phyloP scores from a whole-genome alignment of 2,113 vertebrate species.

The Anolis carolinensis region DNA sequence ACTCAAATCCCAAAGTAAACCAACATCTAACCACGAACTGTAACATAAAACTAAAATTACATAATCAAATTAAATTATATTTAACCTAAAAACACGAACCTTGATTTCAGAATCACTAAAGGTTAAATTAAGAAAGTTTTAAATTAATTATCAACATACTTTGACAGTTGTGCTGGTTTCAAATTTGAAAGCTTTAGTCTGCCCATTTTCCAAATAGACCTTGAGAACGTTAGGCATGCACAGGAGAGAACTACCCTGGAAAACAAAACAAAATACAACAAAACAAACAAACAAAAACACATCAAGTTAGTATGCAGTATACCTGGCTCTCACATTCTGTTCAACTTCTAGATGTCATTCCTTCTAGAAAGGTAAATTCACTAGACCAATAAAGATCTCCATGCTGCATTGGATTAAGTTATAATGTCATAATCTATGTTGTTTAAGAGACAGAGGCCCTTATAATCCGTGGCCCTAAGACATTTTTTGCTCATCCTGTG shows the following conservation, averaged over 20 bases:
- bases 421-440: no score
- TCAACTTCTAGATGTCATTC: neutral
- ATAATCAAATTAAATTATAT: no score
- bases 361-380: neutral
- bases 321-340: neutral
- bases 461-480: no score
- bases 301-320: accelerated
- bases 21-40: no score
- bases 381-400: neutral
- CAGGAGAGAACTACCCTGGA: slow-evolving; percentile 94
- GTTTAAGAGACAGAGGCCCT: no score
- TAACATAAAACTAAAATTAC: no score
- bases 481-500: no score
- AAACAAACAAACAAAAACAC: slow-evolving; percentile 58
- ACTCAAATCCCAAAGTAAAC: no score
- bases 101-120: no score
- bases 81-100: no score
- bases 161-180: slow-evolving; percentile 92
- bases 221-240: slow-evolving; percentile 97
- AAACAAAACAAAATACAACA: slow-evolving; percentile 52
- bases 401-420: no score
- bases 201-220: slow-evolving; percentile 96
- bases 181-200: slow-evolving; percentile 98
- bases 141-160: slow-evolving; percentile 81
- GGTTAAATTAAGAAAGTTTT: no score